These are phyloP conservation scores for Lithophane semibrunnea DNA, from an alignment of 2,888 invertebrate species.

Conservation along the genomic window DNA sequence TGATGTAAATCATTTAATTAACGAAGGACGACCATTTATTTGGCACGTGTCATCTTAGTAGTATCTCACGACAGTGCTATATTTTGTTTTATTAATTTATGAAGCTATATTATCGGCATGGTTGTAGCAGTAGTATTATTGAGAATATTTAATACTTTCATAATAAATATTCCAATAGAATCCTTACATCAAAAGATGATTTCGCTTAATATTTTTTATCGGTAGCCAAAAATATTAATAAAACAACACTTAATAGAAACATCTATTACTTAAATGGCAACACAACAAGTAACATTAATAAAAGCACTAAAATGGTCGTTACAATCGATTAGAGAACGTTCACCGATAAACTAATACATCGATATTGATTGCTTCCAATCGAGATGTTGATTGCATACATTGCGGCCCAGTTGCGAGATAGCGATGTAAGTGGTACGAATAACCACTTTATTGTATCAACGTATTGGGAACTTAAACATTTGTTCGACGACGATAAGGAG, in stretches of 20 bases:
- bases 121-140: too few relatives aligned
- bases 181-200: slow-evolving; percentile 11
- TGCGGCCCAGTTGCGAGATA: slow-evolving; percentile 59
- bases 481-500: slow-evolving; percentile 27
- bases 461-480: slow-evolving; percentile 42
- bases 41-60: not conserved
- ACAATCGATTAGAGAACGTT: slow-evolving; percentile 57
- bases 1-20: slow-evolving; percentile 18
- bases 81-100: not conserved
- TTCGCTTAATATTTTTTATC: not conserved
- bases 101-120: not conserved
- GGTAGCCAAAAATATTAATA: slow-evolving; percentile 24
- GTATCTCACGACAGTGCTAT: not conserved
- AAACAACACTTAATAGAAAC: slow-evolving; percentile 41
- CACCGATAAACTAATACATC: slow-evolving; percentile 57
- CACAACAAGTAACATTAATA: slow-evolving; percentile 51
- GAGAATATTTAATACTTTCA: not conserved
- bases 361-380: slow-evolving; percentile 60
- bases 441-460: slow-evolving; percentile 53
- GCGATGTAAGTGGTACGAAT: slow-evolving; percentile 52
- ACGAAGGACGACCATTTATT: not conserved
- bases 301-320: slow-evolving; percentile 52
- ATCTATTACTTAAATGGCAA: slow-evolving; percentile 48
- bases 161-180: not conserved
- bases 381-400: slow-evolving; percentile 61